A percentile compares a stretch with the other conserved stretches of the same genome.
These are phyloP conservation scores for Myotis brandtii DNA, from an alignment of 2,113 vertebrate species.

Conservation along the genomic window DNA sequence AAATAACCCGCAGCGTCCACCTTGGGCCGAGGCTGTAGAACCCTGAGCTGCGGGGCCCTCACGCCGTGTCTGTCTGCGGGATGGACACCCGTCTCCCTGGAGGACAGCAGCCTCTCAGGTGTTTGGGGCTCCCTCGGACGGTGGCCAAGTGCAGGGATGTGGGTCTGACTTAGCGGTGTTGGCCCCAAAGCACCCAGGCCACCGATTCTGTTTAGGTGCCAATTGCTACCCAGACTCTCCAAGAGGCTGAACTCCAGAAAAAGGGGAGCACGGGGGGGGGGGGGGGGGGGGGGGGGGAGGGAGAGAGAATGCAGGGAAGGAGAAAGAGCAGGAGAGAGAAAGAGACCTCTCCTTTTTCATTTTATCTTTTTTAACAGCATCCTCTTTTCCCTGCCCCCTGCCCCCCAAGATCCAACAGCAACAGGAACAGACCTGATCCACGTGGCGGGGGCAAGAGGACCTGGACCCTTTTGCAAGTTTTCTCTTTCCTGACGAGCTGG, in stretches of 20 bases:
- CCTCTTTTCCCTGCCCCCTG: not conserved
- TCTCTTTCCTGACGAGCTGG: conserved; percentile 67
- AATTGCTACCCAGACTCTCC: not conserved
- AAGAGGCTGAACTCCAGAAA: conserved; percentile 53
- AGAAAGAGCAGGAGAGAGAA: not conserved
- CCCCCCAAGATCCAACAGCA: conserved; percentile 48
- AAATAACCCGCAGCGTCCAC: not conserved
- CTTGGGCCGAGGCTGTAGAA: rapidly evolving
- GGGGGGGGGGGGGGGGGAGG: not conserved
- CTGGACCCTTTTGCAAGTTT: conserved; percentile 49
- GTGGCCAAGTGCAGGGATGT: not conserved
- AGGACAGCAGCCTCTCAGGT: not conserved
- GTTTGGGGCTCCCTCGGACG: not conserved
- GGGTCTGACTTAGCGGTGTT: not conserved
- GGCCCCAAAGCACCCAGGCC: conserved; percentile 73
- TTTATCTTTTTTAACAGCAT: conserved; percentile 62
- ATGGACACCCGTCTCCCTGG: not conserved
- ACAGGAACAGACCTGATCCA: conserved; percentile 58
- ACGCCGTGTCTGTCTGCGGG: rapidly evolving
- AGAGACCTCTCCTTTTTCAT: conserved; percentile 68
- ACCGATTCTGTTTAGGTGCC: conserved; percentile 65
- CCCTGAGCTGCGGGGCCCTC: not conserved
- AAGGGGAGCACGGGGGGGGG: no score
- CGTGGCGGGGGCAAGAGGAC: not conserved
- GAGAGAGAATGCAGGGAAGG: not conserved